These are phyloP conservation scores for Leptosomus discolor DNA, from an alignment of 2,113 vertebrate species.

Conservation along the genomic window DNA sequence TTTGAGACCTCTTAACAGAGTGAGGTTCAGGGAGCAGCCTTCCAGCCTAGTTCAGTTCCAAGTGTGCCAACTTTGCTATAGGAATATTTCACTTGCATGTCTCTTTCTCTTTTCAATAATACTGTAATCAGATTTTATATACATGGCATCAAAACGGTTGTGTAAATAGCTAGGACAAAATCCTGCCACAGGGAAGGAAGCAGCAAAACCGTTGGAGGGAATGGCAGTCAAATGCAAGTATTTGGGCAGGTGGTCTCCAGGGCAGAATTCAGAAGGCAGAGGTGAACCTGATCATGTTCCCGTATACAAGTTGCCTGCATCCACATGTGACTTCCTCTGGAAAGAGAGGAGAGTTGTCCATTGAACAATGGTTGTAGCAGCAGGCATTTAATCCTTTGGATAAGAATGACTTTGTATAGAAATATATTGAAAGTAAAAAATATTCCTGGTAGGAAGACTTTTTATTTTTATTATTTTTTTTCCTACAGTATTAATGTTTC, in stretches of 20 bases:
- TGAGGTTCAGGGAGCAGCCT: neutral
- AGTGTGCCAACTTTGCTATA: neutral
- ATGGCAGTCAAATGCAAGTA: neutral
- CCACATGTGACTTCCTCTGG: rapidly evolving
- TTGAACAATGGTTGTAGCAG: neutral
- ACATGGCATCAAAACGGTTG: neutral
- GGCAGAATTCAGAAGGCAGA: neutral
- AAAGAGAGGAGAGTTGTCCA: neutral
- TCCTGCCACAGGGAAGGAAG: neutral
- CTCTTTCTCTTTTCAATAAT: neutral
- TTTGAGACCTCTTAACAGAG: neutral
- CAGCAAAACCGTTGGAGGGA: neutral
- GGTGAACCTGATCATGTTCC: neutral
- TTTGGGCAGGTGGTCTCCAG: neutral
- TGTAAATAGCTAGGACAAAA: neutral
- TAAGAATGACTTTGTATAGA: neutral
- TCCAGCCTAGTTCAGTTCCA: neutral
- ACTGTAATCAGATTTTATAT: neutral
- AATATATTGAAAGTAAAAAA: neutral
- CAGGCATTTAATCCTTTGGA: neutral
- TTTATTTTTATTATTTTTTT: too few species aligned
- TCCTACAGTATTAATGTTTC: neutral
- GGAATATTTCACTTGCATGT: neutral
- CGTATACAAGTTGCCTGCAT: neutral
- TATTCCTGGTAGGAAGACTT: neutral